Percentiles rank a stretch among this genome's conserved stretches.
Evolutionary conservation across 2,888 invertebrate species (phyloP).

Genomic region (Vesta saturnalis): DNA sequence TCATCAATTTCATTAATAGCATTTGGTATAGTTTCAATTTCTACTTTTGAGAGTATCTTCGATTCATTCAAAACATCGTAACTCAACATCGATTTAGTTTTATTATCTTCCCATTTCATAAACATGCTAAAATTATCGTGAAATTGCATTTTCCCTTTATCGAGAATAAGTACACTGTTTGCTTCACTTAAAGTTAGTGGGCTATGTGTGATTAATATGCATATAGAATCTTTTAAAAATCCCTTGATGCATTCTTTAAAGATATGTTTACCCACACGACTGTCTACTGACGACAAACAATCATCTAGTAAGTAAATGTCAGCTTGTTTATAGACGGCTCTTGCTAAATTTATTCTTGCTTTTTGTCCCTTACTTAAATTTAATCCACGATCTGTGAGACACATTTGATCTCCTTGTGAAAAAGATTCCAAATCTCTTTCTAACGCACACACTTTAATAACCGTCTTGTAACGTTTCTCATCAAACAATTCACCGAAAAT

Average conservation of each 20-base stretch:
- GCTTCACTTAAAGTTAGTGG: conserved; percentile 66
- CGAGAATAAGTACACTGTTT: conserved; percentile 65
- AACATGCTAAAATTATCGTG: conserved; percentile 67
- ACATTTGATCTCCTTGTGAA: conserved; percentile 75
- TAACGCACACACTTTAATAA: conserved; percentile 71
- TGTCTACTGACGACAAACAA: conserved; percentile 80
- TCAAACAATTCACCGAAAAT: conserved; percentile 73
- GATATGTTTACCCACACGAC: conserved; percentile 73
- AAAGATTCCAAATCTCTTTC: conserved; percentile 74
- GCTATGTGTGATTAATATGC: conserved; percentile 74
- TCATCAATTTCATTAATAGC: too few relatives aligned
- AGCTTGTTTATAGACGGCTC: conserved; percentile 76
- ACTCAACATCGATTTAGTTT: conserved; percentile 14
- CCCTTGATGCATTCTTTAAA: conserved; percentile 76
- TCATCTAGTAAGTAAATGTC: conserved; percentile 82
- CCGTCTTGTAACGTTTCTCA: conserved; percentile 65
- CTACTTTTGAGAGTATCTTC: neutral
- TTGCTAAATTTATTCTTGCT: conserved; percentile 79
- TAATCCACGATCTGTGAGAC: conserved; percentile 81
- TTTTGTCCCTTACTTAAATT: conserved; percentile 83
- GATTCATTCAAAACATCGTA: conserved; percentile 54
- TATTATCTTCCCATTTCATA: conserved; percentile 23
- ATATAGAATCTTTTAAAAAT: conserved; percentile 65
- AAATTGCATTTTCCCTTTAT: conserved; percentile 66
- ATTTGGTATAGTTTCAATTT: neutral